Conservation (phyloP, 2,113 vertebrate species). For the Carlito syrichta region DNA sequence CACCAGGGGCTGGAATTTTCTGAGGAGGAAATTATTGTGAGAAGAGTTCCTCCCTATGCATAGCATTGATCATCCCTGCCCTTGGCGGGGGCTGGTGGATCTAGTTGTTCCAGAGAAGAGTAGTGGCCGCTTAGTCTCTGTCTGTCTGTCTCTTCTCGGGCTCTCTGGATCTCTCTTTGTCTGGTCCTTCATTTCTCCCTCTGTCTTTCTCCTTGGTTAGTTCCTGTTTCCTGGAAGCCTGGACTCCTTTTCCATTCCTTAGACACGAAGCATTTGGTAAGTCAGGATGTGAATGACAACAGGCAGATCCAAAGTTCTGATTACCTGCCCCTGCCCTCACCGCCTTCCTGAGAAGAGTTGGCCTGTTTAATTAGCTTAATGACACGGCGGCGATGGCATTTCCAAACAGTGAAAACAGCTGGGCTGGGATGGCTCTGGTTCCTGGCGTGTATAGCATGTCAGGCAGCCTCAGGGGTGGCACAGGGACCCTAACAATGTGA, state of each 20-base stretch:
- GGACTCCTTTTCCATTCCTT: neutral
- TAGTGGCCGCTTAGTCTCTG: neutral
- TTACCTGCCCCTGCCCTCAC: neutral
- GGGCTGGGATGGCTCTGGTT: neutral
- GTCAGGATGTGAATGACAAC: neutral
- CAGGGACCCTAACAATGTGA: neutral
- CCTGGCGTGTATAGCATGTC: neutral
- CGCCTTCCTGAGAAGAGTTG: neutral
- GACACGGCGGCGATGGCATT: slow-evolving; percentile 30
- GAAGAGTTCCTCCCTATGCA: neutral
- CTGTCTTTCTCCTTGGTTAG: neutral
- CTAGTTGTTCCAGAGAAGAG: neutral
- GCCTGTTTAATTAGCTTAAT: slow-evolving; percentile 48
- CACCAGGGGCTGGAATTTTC: neutral
- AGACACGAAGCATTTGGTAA: neutral
- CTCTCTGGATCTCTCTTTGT: neutral
- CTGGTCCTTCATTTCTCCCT: neutral
- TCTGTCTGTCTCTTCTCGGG: neutral
- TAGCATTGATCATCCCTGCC: neutral
- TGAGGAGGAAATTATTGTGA: neutral
- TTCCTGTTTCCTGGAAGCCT: neutral
- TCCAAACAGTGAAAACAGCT: slow-evolving; percentile 51
- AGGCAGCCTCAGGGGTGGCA: neutral
- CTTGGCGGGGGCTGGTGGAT: neutral
- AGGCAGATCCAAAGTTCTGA: neutral